phyloP scores from a whole-genome alignment of 2,113 vertebrate species.

The Sus scrofa region DNA sequence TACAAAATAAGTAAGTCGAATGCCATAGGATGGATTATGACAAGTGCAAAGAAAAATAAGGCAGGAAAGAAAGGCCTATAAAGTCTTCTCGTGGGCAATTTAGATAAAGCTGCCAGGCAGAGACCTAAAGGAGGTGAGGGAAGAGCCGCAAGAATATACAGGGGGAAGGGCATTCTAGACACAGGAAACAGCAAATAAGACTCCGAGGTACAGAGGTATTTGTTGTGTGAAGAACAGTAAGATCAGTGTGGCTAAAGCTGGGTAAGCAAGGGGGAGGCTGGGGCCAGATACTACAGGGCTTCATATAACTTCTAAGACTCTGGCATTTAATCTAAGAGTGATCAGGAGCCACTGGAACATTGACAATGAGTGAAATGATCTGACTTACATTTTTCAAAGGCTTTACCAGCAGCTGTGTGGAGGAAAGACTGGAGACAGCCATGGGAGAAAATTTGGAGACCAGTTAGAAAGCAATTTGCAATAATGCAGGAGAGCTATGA shows the following conservation, averaged over 20 bases:
- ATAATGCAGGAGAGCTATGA: background rate
- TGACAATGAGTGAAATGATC: background rate
- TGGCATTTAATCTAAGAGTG: background rate
- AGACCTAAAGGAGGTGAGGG: background rate
- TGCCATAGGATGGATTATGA: background rate
- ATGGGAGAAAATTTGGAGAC: background rate
- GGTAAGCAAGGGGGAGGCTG: background rate
- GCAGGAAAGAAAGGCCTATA: background rate
- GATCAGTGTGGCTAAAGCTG: background rate
- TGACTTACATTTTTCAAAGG: background rate
- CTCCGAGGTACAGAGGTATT: background rate
- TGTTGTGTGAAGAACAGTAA: background rate
- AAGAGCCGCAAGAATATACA: background rate
- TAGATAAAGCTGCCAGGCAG: background rate
- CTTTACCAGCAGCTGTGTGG: background rate
- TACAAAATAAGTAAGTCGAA: background rate
- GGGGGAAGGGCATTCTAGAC: background rate
- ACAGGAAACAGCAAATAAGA: background rate
- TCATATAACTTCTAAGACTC: background rate
- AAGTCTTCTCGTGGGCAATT: background rate
- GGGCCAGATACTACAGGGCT: background rate
- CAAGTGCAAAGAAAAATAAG: conserved; percentile 36
- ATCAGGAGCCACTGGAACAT: background rate
- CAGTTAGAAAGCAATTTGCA: background rate
- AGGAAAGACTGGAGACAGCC: background rate